Evolutionary conservation across 1,140 invertebrate species (phyloP), one percentile per base, ranked within the genome.

Genomic region (Pseudomyrmex gracilis): DNA sequence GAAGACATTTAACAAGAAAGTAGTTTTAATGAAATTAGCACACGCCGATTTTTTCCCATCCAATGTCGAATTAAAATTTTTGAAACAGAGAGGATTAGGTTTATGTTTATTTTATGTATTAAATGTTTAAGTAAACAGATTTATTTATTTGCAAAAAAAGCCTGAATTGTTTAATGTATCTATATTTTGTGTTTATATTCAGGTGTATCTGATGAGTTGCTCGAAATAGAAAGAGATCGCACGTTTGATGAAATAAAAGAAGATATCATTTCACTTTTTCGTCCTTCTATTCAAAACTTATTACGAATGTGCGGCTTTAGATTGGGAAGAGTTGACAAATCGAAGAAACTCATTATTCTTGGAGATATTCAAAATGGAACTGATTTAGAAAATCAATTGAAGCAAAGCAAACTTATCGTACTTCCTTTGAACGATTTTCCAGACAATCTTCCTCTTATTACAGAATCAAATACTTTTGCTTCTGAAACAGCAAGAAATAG

Each of bases 1-100:
- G 9, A 8, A 10, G 22, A 8, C 64, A 2, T 67, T 67, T 7
- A 51, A 15, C 2, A 67, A n/a, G 15, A 67, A 24, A 67, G 1
- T 67, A 0, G 0, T 67, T 67, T 67, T 67, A 15, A 67, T 67
- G 45, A 49, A 67, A 51, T 15, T 67, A 22, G 13, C 64, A 67
- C 64, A 67, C 15, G 64, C 64, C 7, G 64, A 67, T 67, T 67
- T 67, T 67, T 49, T 51, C 15, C 64, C 17, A 22, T 22, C 64
- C 0, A 67, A 67, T 67, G 8, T 13, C 13, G 45, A 49, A 67
- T 67, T 67, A 13, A 67, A 49, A 49, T 67, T 15, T 15, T 51
- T 67, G 22, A 51, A 67, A 22, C 45, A 67, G 64, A 51, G 45
- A 67, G 64, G 64, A 67, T 47, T 67, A 67, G 17, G 45, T 68